Percentiles rank a stretch among this genome's conserved stretches.
These are phyloP conservation scores for Montipora foliosa DNA, from an alignment of 64 coral and sea anemone species.

Conservation along the genomic window DNA sequence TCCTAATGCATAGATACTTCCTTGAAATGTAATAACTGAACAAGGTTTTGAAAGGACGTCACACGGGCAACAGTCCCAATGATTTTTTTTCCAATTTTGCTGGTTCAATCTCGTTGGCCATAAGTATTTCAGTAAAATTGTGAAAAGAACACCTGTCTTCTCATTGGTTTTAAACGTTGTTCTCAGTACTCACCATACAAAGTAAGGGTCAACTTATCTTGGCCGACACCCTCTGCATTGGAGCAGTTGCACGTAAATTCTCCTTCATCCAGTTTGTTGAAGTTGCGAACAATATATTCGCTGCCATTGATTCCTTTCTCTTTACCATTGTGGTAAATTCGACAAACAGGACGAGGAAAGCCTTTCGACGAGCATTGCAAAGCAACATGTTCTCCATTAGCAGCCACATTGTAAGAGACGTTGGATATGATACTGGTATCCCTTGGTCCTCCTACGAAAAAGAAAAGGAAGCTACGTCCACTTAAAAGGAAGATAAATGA, in stretches of 20 bases:
- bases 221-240: constrained; percentile 12
- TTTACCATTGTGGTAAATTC: neutral
- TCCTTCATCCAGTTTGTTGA: constrained; percentile 13
- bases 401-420: constrained; percentile 60
- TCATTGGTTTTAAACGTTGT: neutral
- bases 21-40: too few species aligned
- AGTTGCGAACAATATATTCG: neutral
- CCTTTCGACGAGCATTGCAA: constrained; percentile 61
- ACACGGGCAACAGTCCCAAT: too few species aligned
- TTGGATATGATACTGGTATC: constrained; percentile 33
- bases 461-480: neutral
- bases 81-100: too few species aligned
- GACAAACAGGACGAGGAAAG: constrained; percentile 53
- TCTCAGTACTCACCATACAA: constrained; percentile 42
- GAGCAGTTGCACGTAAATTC: constrained; percentile 51
- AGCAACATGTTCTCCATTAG: constrained; percentile 15
- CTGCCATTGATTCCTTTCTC: neutral
- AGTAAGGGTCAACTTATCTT: neutral
- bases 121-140: neutral
- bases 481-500: too few species aligned
- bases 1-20: too few species aligned
- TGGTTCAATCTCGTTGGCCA: neutral
- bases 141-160: neutral
- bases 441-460: constrained; percentile 40
- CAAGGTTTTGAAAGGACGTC: too few species aligned